Base-by-base conservation (phyloP, 2,888 invertebrate genomes). In the Lymantria dispar region DNA sequence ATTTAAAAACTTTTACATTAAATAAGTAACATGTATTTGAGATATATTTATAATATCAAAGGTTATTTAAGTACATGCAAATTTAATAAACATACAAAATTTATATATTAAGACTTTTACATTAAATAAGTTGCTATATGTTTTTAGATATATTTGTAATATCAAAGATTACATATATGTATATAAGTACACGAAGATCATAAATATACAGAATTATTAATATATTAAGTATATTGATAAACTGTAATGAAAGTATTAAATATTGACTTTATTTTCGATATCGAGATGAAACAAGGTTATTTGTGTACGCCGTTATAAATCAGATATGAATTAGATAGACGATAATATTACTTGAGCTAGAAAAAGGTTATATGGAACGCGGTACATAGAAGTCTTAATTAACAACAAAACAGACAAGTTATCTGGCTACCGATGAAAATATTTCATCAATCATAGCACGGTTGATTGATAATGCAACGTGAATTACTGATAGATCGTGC, bases 401-500 rank as follows among this genome's bases (percentile, higher is more conserved):
- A 89, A 85, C 76, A 72, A 78, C 74, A 78, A 76, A 84, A 72
- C 78, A 78, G 89, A 86, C 89, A 88, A 83, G 87, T 77, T 87
- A 88, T 88, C 87, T 79, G 60, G 91, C 90, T 91, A 90, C 91
- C 78, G 89, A 85, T 76, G 83, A 84, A 81, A 82, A 84, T 83
- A 80, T 89, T 85, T 76, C 89, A 91, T 91, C 88, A 86, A 90
- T 91, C 91, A 91, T 84, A 57, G 58, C 72, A 72, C 69, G 74
- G 70, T 82, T 91, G 91, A 90, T 90, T 91, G 90, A 91, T 91
- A 89, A 87, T 83, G 78, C 78, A 77, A 84, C 78, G 87, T 89
- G 90, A 87, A 87, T 87, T 89, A 88, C 89, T 90, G 90, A 91
- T 90, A 85, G 83, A 86, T 85, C 74, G 79, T 77, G 81, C 85